Base-by-base conservation (phyloP, 2,113 vertebrate genomes). In the Alectura lathami region DNA sequence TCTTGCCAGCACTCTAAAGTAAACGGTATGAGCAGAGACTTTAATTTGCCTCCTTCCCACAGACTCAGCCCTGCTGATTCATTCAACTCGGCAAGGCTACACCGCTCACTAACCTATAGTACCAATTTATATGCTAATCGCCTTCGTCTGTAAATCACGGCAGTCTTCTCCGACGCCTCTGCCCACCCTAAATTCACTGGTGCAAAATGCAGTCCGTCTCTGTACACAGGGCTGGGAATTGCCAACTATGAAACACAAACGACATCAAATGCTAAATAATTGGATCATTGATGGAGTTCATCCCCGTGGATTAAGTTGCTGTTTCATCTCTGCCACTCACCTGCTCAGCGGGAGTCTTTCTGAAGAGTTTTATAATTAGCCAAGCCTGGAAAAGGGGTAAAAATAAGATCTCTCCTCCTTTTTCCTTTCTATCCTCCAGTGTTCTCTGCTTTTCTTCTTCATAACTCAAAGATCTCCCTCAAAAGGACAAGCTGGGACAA, bases 51-150 rank as follows among this genome's bases (percentile, higher is more conserved):
- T 89, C 89, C 92, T 90, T 91, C 89, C 77, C 56, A 56, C 64
- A 74, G 76, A 6, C 78, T 75, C 81, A 92, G 75, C 87, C 60
- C 27, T 40, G 64, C 75, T 86, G 86, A 88, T 93, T 56, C 80
- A 83, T 78, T 91, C 94, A 32, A n/a, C 82, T 82, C 40, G 2
- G 40, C 17, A 50, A 77, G 62, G 60, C 90, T 83, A 78, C 18
- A 3, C 77, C 42, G 88, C 88, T 95, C 45, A 11, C 77, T 63
- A 94, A 86, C 72, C 89, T 70, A 24, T 36, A 36, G 68, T 16
- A 82, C 75, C 96, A 97, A 97, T 97, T 97, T 97, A 97, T 96
- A 97, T 97, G 97, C 73, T 96, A 97, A 97, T 97, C 2, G 4
- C 2, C 64, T 83, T 48, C 18, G 9, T 89, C 79, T 93, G 88